phyloP scores from a whole-genome alignment of 64 coral and sea anemone genomes.

The Montipora foliosa region DNA sequence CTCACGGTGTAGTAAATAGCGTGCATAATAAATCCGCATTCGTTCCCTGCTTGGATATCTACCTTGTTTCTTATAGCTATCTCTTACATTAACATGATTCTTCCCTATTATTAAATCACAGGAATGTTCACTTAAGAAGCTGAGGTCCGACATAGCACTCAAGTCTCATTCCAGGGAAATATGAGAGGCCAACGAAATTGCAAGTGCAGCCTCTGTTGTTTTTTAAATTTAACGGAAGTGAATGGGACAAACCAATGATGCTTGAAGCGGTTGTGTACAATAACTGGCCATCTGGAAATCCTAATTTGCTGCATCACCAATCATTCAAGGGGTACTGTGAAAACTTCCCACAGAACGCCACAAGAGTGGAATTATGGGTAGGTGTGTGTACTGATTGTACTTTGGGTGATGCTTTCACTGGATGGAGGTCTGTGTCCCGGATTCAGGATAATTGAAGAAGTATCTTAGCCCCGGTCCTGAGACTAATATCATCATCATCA shows the following conservation, averaged over 20 bases:
- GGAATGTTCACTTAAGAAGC: conserved; percentile 10
- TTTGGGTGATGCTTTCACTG: conserved; percentile 25
- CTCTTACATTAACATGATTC: background rate
- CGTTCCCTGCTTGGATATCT: too few relatives aligned
- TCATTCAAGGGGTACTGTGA: conserved; percentile 26
- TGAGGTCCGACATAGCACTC: background rate
- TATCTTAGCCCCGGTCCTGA: background rate
- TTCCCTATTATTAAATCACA: background rate
- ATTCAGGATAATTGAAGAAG: conserved; percentile 30
- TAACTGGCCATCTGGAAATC: background rate
- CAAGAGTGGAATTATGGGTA: conserved; percentile 13
- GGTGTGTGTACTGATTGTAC: background rate
- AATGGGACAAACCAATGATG: conserved; percentile 6
- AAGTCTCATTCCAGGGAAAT: conserved; percentile 30
- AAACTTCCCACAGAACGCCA: background rate
- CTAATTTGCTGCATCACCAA: conserved; percentile 4
- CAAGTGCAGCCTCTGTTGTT: conserved; percentile 7
- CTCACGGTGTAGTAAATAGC: too few relatives aligned
- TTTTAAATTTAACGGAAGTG: conserved; percentile 38
- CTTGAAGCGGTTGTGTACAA: conserved; percentile 14
- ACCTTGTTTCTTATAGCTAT: too few relatives aligned
- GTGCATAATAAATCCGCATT: too few relatives aligned
- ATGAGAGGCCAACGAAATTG: background rate
- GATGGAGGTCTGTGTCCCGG: conserved; percentile 19
- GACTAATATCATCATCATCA: too few relatives aligned